Evolutionary conservation across 1,140 invertebrate genomes (phyloP).

Genomic region (Drosophila baimaii): DNA sequence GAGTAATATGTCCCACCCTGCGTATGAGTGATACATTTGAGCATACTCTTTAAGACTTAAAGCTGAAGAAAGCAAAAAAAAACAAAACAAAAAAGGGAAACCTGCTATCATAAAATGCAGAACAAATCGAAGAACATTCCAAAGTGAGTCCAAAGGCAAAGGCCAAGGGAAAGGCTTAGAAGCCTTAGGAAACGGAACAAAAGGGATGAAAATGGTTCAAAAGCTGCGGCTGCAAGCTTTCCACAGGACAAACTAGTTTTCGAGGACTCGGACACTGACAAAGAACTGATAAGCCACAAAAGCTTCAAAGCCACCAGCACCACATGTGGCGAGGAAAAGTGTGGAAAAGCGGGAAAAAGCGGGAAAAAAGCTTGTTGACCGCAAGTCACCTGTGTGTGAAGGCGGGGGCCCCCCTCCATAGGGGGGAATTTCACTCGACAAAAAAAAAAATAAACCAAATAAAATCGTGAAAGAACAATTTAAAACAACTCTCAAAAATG

Average conservation of each 20-base stretch:
- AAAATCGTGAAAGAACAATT: conserved; percentile 44
- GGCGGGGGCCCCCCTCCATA: too few species aligned
- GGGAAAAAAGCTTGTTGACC: conserved; percentile 39
- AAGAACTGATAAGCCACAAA: conserved; percentile 50
- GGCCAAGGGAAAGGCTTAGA: conserved; percentile 5
- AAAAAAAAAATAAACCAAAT: not conserved
- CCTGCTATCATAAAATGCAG: conserved; percentile 4
- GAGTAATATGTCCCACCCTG: not conserved
- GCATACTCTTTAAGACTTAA: not conserved
- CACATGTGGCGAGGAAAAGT: conserved; percentile 3
- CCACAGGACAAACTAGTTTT: conserved; percentile 18
- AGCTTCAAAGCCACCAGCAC: conserved; percentile 41
- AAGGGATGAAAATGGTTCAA: conserved; percentile 19
- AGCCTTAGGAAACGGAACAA: conserved; percentile 13
- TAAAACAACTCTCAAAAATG: conserved; percentile 56
- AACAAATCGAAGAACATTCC: not conserved
- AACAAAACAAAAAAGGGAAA: not conserved
- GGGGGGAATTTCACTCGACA: not conserved
- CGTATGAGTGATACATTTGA: not conserved
- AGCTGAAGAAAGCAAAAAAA: not conserved
- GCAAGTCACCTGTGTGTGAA: conserved; percentile 17
- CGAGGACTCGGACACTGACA: conserved; percentile 28
- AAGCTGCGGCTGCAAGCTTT: conserved; percentile 45
- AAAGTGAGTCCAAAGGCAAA: conserved; percentile 1
- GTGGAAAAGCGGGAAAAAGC: conserved; percentile 31